phyloP scores from a whole-genome alignment of 2,888 invertebrate genomes.

The Julus scanicus region DNA sequence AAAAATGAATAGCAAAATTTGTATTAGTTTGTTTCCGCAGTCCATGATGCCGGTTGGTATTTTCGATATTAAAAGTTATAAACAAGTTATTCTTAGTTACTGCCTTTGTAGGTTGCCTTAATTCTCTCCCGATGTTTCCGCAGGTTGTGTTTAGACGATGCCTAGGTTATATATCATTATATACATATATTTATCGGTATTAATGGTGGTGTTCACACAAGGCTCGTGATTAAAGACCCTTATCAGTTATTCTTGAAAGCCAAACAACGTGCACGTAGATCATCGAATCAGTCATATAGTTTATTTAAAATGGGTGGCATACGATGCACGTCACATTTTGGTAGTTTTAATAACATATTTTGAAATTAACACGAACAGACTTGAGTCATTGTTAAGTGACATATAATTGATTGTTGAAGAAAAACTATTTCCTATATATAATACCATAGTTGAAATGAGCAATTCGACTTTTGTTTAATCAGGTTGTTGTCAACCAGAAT shows the following conservation, averaged over 20 bases:
- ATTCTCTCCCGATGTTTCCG: neutral
- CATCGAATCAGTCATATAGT: neutral
- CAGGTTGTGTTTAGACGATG: neutral
- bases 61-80: neutral
- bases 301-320: neutral
- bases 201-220: neutral
- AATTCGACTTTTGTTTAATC: no score
- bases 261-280: conserved; percentile 8
- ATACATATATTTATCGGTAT: neutral
- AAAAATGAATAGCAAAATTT: neutral
- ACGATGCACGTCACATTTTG: neutral
- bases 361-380: neutral
- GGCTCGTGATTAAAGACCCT: conserved; percentile 15
- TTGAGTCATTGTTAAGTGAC: neutral
- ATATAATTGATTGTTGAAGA: neutral
- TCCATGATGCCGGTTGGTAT: neutral
- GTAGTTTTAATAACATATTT: neutral
- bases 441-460: no score
- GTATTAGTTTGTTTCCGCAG: neutral
- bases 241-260: conserved; percentile 19
- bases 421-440: neutral
- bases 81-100: neutral
- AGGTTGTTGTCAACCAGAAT: no score
- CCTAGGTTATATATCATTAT: neutral
- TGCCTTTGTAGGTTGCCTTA: neutral